A percentile compares a stretch with the other conserved stretches of the same genome.
phyloP scores from a whole-genome alignment of 2,113 vertebrate species.

The Galbula dea region DNA sequence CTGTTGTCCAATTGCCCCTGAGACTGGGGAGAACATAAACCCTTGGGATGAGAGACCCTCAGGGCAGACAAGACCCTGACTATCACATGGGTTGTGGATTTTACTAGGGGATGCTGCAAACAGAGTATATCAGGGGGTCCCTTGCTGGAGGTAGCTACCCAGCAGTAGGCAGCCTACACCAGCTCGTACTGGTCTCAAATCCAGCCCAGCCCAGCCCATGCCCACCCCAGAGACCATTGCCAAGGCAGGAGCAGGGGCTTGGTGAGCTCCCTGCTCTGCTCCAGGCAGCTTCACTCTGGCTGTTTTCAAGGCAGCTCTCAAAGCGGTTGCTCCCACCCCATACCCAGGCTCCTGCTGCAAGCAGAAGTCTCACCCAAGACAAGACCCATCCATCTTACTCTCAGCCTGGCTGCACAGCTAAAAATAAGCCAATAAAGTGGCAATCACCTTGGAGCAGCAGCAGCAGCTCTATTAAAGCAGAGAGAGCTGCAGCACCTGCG shows the following conservation, averaged over 20 bases:
- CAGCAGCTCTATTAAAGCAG: background rate
- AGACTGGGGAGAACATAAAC: rapidly evolving
- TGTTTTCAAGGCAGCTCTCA: background rate
- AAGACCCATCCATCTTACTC: constrained; percentile 1
- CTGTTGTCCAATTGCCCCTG: rapidly evolving
- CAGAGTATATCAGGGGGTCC: rapidly evolving
- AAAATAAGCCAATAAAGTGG: constrained; percentile 60
- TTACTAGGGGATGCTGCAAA: background rate
- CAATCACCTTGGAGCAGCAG: background rate
- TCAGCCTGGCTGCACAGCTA: background rate
- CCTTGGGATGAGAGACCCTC: background rate
- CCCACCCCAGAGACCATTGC: background rate
- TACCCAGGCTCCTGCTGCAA: background rate
- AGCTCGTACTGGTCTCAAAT: rapidly evolving
- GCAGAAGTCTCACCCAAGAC: background rate
- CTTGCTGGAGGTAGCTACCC: rapidly evolving
- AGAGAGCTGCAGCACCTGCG: background rate
- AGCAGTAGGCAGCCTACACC: background rate
- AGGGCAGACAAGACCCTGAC: no score
- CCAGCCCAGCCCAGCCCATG: rapidly evolving
- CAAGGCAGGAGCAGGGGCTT: rapidly evolving
- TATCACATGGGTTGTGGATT: rapidly evolving
- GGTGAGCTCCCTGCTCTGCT: background rate
- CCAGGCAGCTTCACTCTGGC: rapidly evolving
- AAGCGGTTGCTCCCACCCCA: background rate